A percentile compares a stretch with the other conserved stretches of the same genome.
Conservation (phyloP, 1,140 invertebrate species). For the Homalodisca vitripennis region DNA sequence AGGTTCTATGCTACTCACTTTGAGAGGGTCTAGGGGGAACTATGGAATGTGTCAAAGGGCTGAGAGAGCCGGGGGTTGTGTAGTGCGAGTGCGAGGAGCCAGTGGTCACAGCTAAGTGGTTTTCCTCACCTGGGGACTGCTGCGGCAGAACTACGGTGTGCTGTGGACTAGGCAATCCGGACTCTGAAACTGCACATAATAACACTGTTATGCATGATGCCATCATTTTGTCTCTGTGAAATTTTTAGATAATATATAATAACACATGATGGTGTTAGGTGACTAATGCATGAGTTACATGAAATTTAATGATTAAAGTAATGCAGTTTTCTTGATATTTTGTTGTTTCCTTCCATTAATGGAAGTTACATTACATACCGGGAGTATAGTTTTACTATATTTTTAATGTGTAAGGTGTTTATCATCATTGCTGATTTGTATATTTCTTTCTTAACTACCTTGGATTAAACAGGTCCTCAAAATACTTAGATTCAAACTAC, state of each 20-base stretch:
- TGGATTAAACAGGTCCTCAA: no score
- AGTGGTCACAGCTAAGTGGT: slow-evolving; percentile 9
- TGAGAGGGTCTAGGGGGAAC: slow-evolving; percentile 15
- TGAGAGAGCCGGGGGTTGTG: slow-evolving; percentile 36
- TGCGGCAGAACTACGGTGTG: slow-evolving; percentile 17
- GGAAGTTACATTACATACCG: no score
- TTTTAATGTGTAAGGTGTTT: no score
- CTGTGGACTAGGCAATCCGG: slow-evolving; percentile 33
- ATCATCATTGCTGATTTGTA: no score
- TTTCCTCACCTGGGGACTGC: slow-evolving; percentile 11
- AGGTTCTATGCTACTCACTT: slow-evolving; percentile 2
- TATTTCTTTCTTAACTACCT: no score
- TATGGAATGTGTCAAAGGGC: slow-evolving; percentile 39
- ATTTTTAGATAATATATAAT: neutral
- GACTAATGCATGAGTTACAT: no score
- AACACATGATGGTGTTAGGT: neutral
- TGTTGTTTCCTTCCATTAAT: no score
- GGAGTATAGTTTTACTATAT: no score
- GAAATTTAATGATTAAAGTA: no score
- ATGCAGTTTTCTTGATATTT: no score
- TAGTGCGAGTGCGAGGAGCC: slow-evolving; percentile 30
- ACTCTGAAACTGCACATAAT: slow-evolving; percentile 36
- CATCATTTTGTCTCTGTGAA: neutral
- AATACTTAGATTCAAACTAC: no score
- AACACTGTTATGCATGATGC: neutral